phyloP scores from a whole-genome alignment of 2,888 invertebrate genomes.

The Pristionchus maxplancki region DNA sequence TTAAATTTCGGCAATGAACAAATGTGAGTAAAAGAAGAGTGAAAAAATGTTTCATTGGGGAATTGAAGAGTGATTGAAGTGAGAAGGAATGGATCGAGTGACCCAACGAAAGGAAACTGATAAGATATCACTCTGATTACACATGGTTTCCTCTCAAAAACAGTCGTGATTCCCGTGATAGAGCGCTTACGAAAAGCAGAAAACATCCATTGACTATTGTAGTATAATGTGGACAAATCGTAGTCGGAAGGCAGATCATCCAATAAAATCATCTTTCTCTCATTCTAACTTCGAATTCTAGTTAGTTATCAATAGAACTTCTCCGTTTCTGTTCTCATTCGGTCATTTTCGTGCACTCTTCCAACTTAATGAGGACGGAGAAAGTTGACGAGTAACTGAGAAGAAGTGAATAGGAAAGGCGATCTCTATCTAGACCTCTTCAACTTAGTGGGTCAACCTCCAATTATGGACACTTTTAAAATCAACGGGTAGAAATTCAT shows the following conservation, averaged over 20 bases:
- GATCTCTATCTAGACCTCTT: neutral
- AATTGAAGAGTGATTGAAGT: neutral
- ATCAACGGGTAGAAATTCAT: too few species aligned
- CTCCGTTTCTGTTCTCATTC: neutral
- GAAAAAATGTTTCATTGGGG: neutral
- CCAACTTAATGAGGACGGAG: slow-evolving; percentile 41
- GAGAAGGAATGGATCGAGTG: neutral
- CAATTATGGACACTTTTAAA: too few species aligned
- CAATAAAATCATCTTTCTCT: too few species aligned
- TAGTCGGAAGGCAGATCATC: too few species aligned
- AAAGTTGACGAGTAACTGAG: slow-evolving; percentile 25
- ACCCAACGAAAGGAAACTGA: neutral
- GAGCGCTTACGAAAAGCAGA: neutral
- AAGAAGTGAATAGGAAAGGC: neutral
- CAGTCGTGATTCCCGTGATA: neutral
- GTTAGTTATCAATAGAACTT: neutral
- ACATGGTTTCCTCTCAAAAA: neutral
- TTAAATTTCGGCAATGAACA: neutral
- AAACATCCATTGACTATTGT: neutral
- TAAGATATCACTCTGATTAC: slow-evolving; percentile 19
- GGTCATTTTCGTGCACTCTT: slow-evolving; percentile 21
- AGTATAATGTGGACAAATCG: too few species aligned
- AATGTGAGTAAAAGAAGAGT: neutral
- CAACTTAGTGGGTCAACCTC: neutral
- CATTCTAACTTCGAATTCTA: neutral